phyloP scores from a whole-genome alignment of 2,113 vertebrate species.

The Corvus hawaiiensis region DNA sequence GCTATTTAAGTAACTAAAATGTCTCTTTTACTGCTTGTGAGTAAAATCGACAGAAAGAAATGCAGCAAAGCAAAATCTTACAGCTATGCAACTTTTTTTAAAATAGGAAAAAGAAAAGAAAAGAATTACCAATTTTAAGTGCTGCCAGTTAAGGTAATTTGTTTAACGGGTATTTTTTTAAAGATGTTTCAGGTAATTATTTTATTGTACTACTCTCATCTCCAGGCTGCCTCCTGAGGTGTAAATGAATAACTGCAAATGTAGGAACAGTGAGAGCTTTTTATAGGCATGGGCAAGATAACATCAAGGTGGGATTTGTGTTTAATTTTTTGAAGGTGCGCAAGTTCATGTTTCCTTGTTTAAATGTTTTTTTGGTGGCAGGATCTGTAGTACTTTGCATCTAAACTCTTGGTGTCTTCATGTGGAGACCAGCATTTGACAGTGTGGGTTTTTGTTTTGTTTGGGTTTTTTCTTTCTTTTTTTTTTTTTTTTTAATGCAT shows the following conservation, averaged over 20 bases:
- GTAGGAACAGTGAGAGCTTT: constrained; percentile 6
- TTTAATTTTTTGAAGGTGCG: constrained; percentile 13
- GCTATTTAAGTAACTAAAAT: constrained; percentile 48
- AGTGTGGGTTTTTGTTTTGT: neutral
- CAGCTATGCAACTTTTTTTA: constrained; percentile 78
- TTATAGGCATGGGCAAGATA: constrained; percentile 2
- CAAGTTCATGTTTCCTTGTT: constrained; percentile 30
- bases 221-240: constrained; percentile 62
- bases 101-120: constrained; percentile 26
- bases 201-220: constrained; percentile 72
- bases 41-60: constrained; percentile 22
- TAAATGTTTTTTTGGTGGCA: constrained; percentile 39
- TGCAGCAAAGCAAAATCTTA: constrained; percentile 69
- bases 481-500: neutral
- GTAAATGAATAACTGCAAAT: constrained; percentile 54
- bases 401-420: constrained; percentile 48
- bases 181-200: constrained; percentile 71
- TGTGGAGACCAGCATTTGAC: constrained; percentile 60
- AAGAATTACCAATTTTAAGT: constrained; percentile 63
- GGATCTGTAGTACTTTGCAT: constrained; percentile 63
- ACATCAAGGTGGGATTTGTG: constrained; percentile 53
- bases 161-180: constrained; percentile 79
- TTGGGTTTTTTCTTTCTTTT: neutral
- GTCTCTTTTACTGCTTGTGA: constrained; percentile 60
- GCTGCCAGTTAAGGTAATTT: constrained; percentile 73